phyloP scores from a whole-genome alignment of 2,113 vertebrate species.

The Phycodurus eques region DNA sequence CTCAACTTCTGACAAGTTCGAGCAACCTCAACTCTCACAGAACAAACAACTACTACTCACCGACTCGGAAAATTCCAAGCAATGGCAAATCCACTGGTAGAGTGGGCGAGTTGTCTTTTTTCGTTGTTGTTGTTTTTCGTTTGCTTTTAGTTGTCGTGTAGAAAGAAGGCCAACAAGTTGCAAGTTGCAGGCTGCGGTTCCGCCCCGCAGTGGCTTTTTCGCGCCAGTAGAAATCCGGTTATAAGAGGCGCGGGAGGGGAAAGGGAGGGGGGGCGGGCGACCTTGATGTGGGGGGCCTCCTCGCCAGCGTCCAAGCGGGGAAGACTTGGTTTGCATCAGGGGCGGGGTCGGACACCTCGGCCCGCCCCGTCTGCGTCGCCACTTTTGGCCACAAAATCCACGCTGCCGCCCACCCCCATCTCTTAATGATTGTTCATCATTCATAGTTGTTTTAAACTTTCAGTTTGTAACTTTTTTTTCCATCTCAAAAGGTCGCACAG shows the following conservation, averaged over 20 bases:
- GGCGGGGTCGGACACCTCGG: conserved; percentile 11
- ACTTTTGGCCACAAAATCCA: too few species aligned
- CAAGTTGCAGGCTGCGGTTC: not conserved
- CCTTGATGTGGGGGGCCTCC: conserved; percentile 39
- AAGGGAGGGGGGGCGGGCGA: too few species aligned
- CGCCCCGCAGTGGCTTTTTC: conserved; percentile 65
- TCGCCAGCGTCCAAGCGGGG: conserved; percentile 54
- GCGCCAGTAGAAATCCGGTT: conserved; percentile 69
- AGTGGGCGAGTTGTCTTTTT: not conserved
- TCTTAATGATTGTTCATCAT: too few species aligned
- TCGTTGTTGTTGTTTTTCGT: not conserved
- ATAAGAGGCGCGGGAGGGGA: conserved; percentile 63
- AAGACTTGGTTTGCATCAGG: conserved; percentile 47
- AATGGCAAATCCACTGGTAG: conserved; percentile 17
- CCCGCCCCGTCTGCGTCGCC: conserved; percentile 42
- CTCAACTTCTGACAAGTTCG: not conserved
- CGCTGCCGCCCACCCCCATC: too few species aligned
- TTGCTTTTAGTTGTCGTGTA: conserved; percentile 1
- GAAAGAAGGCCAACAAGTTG: not conserved
- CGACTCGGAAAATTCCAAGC: conserved; percentile 28
- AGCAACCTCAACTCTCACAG: conserved; percentile 20
- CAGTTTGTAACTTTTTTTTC: too few species aligned
- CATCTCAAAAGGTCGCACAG: too few species aligned
- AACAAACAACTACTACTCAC: conserved; percentile 48
- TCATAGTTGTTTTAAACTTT: too few species aligned